Percentiles rank a stretch among this genome's conserved stretches.
phyloP scores from a whole-genome alignment of 2,113 vertebrate genomes.

The Colinus virginianus region DNA sequence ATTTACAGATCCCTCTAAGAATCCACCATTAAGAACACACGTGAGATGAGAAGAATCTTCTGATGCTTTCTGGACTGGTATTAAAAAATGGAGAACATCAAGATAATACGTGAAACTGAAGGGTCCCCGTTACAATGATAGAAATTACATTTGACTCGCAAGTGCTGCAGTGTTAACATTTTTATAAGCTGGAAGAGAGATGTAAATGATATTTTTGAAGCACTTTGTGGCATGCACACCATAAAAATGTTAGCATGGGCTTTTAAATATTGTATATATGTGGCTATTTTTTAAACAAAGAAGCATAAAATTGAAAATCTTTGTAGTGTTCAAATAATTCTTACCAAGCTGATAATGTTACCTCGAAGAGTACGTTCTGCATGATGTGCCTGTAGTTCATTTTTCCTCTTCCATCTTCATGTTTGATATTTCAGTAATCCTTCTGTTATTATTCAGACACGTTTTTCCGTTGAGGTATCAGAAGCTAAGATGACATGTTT shows the following conservation, averaged over 20 bases:
- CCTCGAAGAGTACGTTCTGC: conserved; percentile 17
- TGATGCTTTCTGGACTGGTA: background rate
- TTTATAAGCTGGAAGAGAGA: background rate
- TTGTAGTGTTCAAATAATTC: conserved; percentile 13
- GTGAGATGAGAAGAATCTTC: conserved; percentile 74
- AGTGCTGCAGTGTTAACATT: background rate
- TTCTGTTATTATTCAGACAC: background rate
- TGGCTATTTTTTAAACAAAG: conserved; percentile 53
- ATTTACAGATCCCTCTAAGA: conserved; percentile 82
- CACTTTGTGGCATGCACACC: conserved; percentile 1
- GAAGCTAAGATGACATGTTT: background rate
- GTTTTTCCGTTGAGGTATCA: background rate
- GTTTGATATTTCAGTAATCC: conserved; percentile 5
- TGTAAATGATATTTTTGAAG: background rate
- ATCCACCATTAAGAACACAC: conserved; percentile 82
- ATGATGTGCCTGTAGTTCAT: background rate
- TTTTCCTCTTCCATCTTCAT: background rate
- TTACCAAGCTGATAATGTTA: background rate
- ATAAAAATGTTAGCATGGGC: conserved; percentile 52
- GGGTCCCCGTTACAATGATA: background rate
- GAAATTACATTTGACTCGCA: background rate
- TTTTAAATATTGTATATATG: conserved; percentile 59
- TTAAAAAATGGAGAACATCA: background rate
- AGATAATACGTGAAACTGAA: background rate
- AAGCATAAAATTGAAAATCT: background rate